A percentile compares a stretch with the other conserved stretches of the same genome.
These are phyloP conservation scores for Discoglossus pictus DNA, from an alignment of 2,797 vertebrate genomes.

Conservation along the genomic window DNA sequence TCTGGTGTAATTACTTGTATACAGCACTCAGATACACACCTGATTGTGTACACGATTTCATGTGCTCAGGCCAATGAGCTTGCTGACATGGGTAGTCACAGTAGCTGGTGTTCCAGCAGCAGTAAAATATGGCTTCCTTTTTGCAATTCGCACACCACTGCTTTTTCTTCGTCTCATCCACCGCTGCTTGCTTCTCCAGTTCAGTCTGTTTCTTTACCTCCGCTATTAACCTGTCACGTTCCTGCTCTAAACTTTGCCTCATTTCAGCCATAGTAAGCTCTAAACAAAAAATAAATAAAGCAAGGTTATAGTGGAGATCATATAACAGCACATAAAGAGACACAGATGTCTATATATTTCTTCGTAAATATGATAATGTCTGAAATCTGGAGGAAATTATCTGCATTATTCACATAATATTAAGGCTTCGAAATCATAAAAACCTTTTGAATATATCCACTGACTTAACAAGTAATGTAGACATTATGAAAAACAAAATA, in stretches of 20 bases:
- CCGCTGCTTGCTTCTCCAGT: conserved; percentile 90
- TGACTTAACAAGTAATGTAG: no score
- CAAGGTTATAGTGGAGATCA: background rate
- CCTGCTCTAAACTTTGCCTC: conserved; percentile 97
- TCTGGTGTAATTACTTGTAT: no score
- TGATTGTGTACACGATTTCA: conserved; percentile 98
- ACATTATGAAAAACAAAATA: no score
- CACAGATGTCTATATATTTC: no score
- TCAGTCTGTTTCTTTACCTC: conserved; percentile 96
- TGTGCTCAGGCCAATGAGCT: conserved; percentile 98
- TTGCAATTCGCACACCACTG: conserved; percentile 98
- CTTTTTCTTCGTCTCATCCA: conserved; percentile 98
- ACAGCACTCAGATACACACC: conserved; percentile 68
- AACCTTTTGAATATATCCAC: no score
- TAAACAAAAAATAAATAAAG: conserved; percentile 53
- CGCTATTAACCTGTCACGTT: conserved; percentile 86
- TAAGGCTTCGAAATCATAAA: no score
- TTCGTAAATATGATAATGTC: no score
- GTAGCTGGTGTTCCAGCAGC: conserved; percentile 99
- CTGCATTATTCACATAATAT: no score
- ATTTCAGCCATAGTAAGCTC: conserved; percentile 99
- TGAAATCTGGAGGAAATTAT: no score
- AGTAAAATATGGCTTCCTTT: conserved; percentile 98
- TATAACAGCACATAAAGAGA: background rate
- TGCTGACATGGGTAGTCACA: conserved; percentile 98